Evolutionary conservation across 2,888 invertebrate genomes (phyloP), one percentile per base, ranked within the genome.

Genomic region (Altica lythri): DNA sequence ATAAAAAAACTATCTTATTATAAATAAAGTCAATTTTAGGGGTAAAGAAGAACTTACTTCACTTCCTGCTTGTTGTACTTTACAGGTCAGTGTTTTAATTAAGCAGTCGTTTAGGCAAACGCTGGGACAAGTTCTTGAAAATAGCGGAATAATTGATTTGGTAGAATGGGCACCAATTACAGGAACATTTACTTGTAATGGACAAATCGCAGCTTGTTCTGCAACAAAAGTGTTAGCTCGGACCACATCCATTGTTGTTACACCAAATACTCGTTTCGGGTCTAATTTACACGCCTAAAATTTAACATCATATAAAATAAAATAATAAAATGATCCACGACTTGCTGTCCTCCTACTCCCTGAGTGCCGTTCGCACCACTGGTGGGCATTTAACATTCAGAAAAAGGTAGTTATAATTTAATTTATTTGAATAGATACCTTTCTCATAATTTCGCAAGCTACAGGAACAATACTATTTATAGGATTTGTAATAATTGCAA

Each of bases 51-150:
- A n/a, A 60, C 79, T 72, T 45, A 86, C 86, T 83, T 99, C 99
- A 48, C 99, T 99, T 52, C 99, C 99, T 58, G 99, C 99, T 77
- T 99, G 97, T 82, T 98, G 98, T 71, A 99, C 98, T 73, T 98
- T 86, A 68, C 83, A 85, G 0, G 95, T 95, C 53, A 99, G 80
- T 16, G 89, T 89, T 70, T 90, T 86, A 59, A 97, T 83, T 75
- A 93, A 84, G 59, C 84, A 88, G 69, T 88, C 84, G 29, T 83
- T 83, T 72, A 96, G 89, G 50, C 87, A 84, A 22, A 93, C 90
- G 0, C 83, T 76, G 0, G 97, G 97, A 55, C 87, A 85, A 66
- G 89, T 85, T 80, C 97, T 97, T 14, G 96, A 96, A 61, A 98
- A 87, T 62, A 99, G 73, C 0, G 99, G 99, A 72, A 99, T 90